phyloP scores from a whole-genome alignment of 2,113 vertebrate genomes.

The Struthio camelus region DNA sequence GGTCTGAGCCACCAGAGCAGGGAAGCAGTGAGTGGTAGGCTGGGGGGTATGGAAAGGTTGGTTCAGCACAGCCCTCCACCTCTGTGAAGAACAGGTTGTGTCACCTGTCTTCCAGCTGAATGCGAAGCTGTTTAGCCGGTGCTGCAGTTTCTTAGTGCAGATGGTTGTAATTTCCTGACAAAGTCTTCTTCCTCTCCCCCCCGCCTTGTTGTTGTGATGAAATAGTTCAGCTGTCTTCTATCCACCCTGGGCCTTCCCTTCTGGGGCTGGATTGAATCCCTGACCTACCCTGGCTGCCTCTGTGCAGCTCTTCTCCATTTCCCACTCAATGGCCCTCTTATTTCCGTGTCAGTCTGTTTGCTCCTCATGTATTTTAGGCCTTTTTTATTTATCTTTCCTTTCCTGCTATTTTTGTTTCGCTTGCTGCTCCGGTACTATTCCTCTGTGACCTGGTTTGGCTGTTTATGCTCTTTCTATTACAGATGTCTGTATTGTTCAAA shows the following conservation, averaged over 20 bases:
- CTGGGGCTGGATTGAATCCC: background rate
- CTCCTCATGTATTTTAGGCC: conserved; percentile 59
- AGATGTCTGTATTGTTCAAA: background rate
- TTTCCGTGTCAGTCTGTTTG: conserved; percentile 33
- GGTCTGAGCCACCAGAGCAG: background rate
- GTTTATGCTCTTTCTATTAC: background rate
- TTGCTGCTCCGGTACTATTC: background rate
- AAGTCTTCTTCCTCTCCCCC: background rate
- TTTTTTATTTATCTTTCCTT: conserved; percentile 64
- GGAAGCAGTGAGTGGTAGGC: background rate
- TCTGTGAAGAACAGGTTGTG: fast-evolving
- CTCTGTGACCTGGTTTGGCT: background rate
- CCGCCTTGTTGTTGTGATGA: background rate
- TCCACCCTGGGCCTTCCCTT: background rate
- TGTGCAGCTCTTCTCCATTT: background rate
- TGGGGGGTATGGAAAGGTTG: background rate
- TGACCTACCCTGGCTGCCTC: background rate
- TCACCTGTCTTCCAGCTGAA: background rate
- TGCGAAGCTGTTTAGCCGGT: fast-evolving
- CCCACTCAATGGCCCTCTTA: conserved; percentile 42
- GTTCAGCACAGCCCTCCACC: fast-evolving
- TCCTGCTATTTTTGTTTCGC: conserved; percentile 60
- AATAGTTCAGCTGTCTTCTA: background rate
- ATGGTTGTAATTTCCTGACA: conserved; percentile 12
- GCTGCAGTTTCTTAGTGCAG: background rate